Percentiles rank a stretch among this genome's conserved stretches.
Conservation (phyloP, 2,888 invertebrate species). For the Perizoma affinitatum region DNA sequence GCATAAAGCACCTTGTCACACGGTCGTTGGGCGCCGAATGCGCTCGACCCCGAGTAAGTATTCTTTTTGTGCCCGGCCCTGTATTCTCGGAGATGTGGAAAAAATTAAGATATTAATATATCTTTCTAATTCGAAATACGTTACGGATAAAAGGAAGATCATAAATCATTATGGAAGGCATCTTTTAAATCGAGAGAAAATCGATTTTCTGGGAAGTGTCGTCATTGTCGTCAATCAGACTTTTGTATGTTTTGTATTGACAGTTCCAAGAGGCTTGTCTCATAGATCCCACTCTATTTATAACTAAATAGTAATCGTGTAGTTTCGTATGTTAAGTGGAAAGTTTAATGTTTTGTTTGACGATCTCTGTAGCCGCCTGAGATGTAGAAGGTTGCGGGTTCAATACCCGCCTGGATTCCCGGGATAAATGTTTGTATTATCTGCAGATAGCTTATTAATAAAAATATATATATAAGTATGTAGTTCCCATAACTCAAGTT, state of each 20-base stretch:
- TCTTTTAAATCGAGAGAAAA: constrained; percentile 73
- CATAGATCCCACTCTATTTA: constrained; percentile 5
- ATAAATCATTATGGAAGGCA: constrained; percentile 78
- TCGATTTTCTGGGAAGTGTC: constrained; percentile 71
- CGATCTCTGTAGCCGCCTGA: too few species aligned
- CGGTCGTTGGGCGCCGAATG: constrained; percentile 82
- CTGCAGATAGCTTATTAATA: too few species aligned
- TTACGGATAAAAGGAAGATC: constrained; percentile 79
- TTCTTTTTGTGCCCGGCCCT: constrained; percentile 79
- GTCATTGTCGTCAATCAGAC: constrained; percentile 60
- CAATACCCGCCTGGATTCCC: too few species aligned
- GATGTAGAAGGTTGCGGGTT: too few species aligned
- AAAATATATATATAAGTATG: too few species aligned
- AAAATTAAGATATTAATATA: constrained; percentile 84
- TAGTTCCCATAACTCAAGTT: too few species aligned
- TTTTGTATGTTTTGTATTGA: constrained; percentile 62
- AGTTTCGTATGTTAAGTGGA: too few species aligned
- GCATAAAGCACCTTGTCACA: constrained; percentile 84
- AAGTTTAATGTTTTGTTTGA: too few species aligned
- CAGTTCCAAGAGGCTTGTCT: constrained; percentile 42
- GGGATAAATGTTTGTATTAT: too few species aligned
- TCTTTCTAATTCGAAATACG: constrained; percentile 84
- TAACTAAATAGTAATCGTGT: too few species aligned
- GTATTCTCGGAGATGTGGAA: constrained; percentile 82
- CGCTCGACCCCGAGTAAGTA: constrained; percentile 71